Evolutionary conservation across 2,113 vertebrate species (phyloP), one percentile per base, ranked within the genome.

Genomic region (Alligator sinensis): DNA sequence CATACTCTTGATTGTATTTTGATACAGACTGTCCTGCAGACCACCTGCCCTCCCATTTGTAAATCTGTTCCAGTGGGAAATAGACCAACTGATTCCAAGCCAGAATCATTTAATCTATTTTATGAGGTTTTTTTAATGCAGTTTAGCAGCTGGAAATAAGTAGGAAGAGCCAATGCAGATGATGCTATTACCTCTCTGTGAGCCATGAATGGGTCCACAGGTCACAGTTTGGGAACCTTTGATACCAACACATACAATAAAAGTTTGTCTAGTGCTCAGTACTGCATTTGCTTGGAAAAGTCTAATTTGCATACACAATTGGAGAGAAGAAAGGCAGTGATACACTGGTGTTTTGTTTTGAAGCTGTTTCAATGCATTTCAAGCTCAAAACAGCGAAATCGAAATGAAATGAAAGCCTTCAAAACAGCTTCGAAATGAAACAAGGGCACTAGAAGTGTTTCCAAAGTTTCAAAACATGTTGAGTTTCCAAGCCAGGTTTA

Each of bases 131-230:
- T n/a, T n/a, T 87, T 85, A 89, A 22, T 81, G 84, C 82, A 89
- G 82, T 22, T 92, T 91, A 84, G 63, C 68, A 92, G 86, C 79
- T 94, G 77, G 28, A 90, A 91, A 81, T 81, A 85, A 62, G 10
- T 38, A 77, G 77, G 1, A 1, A 60, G 84, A 78, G 82, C 0
- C 13, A 93, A 16, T 80, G 34, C 70, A 64, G 27, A 9, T 86
- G 70, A 89, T 77, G 11, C 78, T 96, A 81, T 27, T 84, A 76
- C 54, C 2, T 81, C 2, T 68, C 2, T 14, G 4, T 88, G 86
- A 91, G 84, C 38, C 59, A 59, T 5, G 1, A 19, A 47, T 47
- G 84, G 80, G 25, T 92, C 66, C 78, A 59, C 13, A 62, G 61
- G 62, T 76, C 28, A 2, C 2, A 1, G 70, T 24, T 47, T 72